Base-by-base conservation (phyloP, 2,113 vertebrate species). In the Zootoca vivipara region DNA sequence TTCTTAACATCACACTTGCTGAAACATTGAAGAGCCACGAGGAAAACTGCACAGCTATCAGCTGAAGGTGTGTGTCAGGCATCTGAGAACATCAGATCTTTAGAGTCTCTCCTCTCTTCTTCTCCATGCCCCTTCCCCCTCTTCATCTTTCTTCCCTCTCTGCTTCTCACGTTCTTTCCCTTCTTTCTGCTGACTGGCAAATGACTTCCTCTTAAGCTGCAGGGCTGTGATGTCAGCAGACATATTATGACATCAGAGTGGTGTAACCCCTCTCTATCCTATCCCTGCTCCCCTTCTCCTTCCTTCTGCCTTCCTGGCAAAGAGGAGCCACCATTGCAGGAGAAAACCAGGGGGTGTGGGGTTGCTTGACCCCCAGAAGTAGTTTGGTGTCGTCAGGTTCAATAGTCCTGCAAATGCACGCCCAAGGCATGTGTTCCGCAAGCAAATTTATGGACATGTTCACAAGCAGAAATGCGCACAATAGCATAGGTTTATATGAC, bases 241-340 rank as follows among this genome's bases (percentile, higher is more conserved):
- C 8, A 52, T 77, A 91, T 90, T 85, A 35, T 83, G 80, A 90
- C 42, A 78, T 83, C 79, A 78, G n/a, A 89, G 42, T 16, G 82
- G 83, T 89, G 87, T 83, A 88, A 79, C 26, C 82, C 7, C 8
- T 81, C 64, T 35, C 78, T 90, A 52, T 8, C 5, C 8, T 10
- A 40, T 42, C 33, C 5, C 58, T 87, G 64, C n/a, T 82, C 70
- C 42, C 64, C 89, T 13, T 75, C 84, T 78, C 40, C 74, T 74
- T 46, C 82, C 85, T 67, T 13, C 87, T 15, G 30, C 22, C 67
- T 8, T 18, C n/a, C 22, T 81, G 64, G 24, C 9, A 24, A 69
- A 88, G 75, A 82, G 38, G 0, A 28, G n/a, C 20, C 78, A 80
- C 18, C 0, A 0, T 62, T 20, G 18, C 30, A 64, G 67, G 30